Percentiles rank a stretch among this genome's conserved stretches.
These are phyloP conservation scores for Drymonia ruficornis DNA, from an alignment of 2,888 invertebrate genomes.

Conservation along the genomic window DNA sequence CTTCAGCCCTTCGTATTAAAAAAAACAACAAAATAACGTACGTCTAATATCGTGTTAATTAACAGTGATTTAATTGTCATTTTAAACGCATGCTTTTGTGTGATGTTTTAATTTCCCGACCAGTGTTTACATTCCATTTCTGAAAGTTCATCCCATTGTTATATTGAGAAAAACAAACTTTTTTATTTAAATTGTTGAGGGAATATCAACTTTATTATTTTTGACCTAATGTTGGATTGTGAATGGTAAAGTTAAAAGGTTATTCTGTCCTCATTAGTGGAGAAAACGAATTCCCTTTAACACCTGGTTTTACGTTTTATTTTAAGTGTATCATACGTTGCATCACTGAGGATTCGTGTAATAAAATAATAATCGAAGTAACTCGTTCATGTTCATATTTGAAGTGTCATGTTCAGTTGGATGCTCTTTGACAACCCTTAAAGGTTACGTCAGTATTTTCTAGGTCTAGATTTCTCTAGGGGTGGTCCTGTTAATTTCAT, in stretches of 20 bases:
- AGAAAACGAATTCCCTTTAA: constrained; percentile 32
- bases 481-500: not conserved
- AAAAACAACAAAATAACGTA: constrained; percentile 59
- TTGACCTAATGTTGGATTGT: constrained; percentile 14
- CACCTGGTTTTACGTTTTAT: constrained; percentile 19
- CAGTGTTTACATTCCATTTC: constrained; percentile 18
- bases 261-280: constrained; percentile 34
- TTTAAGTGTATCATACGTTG: constrained; percentile 16
- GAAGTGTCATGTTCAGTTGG: not conserved
- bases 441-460: not conserved
- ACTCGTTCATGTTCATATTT: not conserved
- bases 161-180: constrained; percentile 16
- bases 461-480: not conserved
- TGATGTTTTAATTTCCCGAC: constrained; percentile 19
- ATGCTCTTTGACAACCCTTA: not conserved
- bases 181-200: constrained; percentile 13
- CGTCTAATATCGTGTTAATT: constrained; percentile 29
- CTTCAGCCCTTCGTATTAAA: constrained; percentile 22
- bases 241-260: constrained; percentile 11
- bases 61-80: constrained; percentile 27
- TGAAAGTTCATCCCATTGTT: constrained; percentile 11
- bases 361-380: not conserved
- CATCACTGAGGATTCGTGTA: not conserved
- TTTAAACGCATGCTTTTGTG: constrained; percentile 33
- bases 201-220: constrained; percentile 20